These are phyloP conservation scores for Potorous gilbertii DNA, from an alignment of 2,797 vertebrate genomes.

Conservation along the genomic window DNA sequence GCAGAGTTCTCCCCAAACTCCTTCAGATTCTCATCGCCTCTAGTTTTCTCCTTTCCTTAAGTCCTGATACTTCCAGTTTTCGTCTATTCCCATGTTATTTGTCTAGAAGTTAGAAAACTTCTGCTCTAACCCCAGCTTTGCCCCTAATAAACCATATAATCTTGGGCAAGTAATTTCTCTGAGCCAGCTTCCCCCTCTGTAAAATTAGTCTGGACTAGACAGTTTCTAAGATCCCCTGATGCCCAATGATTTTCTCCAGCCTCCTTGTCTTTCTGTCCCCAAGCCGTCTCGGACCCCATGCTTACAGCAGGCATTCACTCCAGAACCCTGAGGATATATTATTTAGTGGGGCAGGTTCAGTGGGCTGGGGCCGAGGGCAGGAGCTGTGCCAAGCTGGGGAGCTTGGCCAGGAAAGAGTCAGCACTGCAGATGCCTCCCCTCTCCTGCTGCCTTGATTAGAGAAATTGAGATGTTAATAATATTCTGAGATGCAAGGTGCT, in stretches of 20 bases:
- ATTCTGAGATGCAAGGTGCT: conserved; percentile 82
- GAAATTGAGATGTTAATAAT: conserved; percentile 83
- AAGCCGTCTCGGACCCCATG: not conserved
- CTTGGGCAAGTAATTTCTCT: not conserved
- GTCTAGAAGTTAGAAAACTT: not conserved
- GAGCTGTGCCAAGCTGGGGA: conserved; percentile 60
- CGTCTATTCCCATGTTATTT: not conserved
- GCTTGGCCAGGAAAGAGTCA: conserved; percentile 72
- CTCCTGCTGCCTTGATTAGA: conserved; percentile 81
- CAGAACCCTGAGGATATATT: not conserved
- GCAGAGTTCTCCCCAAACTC: not conserved
- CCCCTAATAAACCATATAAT: not conserved
- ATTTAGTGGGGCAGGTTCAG: conserved; percentile 22
- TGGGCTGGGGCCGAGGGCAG: conserved; percentile 31
- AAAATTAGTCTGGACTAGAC: not conserved
- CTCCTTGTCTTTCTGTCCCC: not conserved
- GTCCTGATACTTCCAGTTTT: not conserved
- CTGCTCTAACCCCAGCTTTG: not conserved
- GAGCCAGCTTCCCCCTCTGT: not conserved
- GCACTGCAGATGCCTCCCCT: conserved; percentile 76
- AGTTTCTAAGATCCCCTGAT: not conserved
- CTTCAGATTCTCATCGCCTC: not conserved
- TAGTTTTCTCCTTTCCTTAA: not conserved
- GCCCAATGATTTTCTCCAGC: not conserved
- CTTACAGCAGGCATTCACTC: not conserved